Percentiles rank a stretch among this genome's conserved stretches.
phyloP scores from a whole-genome alignment of 30 jellyfish, hydroid and myxozoan genomes.

The Aurelia aurita complex sp. Pacific region DNA sequence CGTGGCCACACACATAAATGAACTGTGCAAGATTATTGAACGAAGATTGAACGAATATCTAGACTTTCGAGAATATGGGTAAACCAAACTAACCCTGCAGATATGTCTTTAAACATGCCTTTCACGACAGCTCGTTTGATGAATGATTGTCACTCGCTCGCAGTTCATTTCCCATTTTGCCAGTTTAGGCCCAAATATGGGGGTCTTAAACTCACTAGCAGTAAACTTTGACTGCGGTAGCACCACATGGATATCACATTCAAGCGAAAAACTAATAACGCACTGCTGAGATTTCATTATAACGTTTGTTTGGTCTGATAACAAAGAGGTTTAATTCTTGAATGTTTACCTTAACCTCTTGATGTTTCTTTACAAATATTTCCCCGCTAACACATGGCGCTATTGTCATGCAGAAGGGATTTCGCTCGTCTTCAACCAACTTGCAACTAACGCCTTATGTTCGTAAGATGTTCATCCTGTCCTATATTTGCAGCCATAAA shows the following conservation, averaged over 20 bases:
- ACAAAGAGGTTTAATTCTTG: neutral
- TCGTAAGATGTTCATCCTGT: neutral
- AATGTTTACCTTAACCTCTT: neutral
- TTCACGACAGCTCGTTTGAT: neutral
- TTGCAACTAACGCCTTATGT: neutral
- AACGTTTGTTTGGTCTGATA: neutral
- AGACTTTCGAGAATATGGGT: too few relatives aligned
- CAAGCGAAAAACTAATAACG: neutral
- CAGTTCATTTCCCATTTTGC: neutral
- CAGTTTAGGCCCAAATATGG: neutral
- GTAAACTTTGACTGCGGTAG: too few relatives aligned
- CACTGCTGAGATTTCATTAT: neutral
- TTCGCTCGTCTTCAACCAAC: neutral
- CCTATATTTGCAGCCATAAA: neutral
- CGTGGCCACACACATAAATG: too few relatives aligned
- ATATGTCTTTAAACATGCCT: neutral
- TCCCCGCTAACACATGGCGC: constrained; percentile 21
- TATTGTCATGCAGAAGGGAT: neutral
- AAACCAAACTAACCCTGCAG: neutral
- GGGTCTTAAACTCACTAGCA: neutral
- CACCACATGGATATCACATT: neutral
- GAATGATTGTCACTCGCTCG: neutral
- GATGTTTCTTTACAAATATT: constrained; percentile 4
- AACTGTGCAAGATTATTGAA: too few relatives aligned
- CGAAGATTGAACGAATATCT: too few relatives aligned